Conservation (phyloP, 2,113 vertebrate species). For the Pitta sordida region DNA sequence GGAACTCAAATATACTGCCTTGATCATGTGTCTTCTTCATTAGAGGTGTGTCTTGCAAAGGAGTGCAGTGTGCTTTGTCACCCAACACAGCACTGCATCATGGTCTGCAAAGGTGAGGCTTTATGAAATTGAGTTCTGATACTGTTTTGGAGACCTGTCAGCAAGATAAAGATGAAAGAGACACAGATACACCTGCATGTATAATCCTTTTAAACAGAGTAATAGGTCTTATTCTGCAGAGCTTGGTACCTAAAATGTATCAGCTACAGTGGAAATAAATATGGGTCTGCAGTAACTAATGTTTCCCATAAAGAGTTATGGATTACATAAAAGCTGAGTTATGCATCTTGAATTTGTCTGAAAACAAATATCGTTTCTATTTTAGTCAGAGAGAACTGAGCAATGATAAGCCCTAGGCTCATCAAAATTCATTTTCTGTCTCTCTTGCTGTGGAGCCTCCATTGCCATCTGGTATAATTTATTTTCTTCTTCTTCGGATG, state of each 20-base stretch:
- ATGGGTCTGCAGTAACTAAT: not conserved
- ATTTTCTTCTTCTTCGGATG: slow-evolving; percentile 51
- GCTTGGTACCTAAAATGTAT: not conserved
- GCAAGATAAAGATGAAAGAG: not conserved
- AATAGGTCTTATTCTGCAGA: not conserved
- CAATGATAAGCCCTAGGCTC: not conserved
- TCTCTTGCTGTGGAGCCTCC: slow-evolving; percentile 25
- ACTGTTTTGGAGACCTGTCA: not conserved
- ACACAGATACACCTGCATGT: not conserved
- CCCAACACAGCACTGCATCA: rapidly evolving
- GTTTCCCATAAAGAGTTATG: not conserved
- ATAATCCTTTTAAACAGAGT: not conserved
- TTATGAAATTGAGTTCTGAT: not conserved
- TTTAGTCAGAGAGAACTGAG: slow-evolving; percentile 28
- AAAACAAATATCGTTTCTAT: slow-evolving; percentile 45
- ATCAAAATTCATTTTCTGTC: slow-evolving; percentile 51
- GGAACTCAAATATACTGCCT: not conserved
- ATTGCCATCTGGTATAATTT: slow-evolving; percentile 58
- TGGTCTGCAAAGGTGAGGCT: not conserved
- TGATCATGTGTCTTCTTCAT: not conserved
- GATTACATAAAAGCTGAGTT: slow-evolving; percentile 15
- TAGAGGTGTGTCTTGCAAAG: not conserved
- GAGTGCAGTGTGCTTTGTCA: not conserved
- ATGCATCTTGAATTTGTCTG: slow-evolving; percentile 31
- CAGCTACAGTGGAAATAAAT: not conserved